Base-by-base conservation (phyloP, 2,888 invertebrate species). In the Phaedon cochleariae region DNA sequence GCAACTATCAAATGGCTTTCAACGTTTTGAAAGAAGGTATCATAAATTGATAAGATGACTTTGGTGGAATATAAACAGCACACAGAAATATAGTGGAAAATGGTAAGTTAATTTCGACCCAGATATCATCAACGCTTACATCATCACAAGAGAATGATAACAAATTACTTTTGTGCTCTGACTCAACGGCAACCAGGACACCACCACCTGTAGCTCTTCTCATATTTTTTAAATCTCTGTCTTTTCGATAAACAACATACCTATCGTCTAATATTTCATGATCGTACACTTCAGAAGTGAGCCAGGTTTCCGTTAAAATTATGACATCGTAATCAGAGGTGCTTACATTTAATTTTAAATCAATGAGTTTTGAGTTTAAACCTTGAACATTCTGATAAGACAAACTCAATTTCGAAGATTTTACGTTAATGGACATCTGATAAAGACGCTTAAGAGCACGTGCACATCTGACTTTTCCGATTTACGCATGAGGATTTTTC, bases 401-500 rank as follows among this genome's bases (percentile, higher is more conserved):
- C 17, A 54, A 17, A 26, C 15, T 59, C 12, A 59, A 62, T 45
- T 53, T 4, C 15, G n/a, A 21, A 29, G 26, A 41, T 20, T 52
- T 51, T 20, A n/a, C 10, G 15, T 60, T 60, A 60, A 46, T 60
- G 60, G 9, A 59, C 60, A 26, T 62, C 41, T 58, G 58, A 34
- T 34, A 62, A 29, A 29, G 17, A 34, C 18, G 21, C 51, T 26
- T 17, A n/a, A 12, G 34, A 59, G n/a, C 29, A 41, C 18, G 45
- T 41, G 58, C n/a, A 62, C 57, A n/a, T 62, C 58, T 34, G 12
- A 20, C 20, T 15, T 15, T 17, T 62, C 62, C 15, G 22, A 12
- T 18, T 62, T 62, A n/a, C 62, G 37, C 57, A 62, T 62, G 17
- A 55, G 41, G 10, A 62, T 62, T n/a, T 18, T 62, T 26, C 62